Percentiles rank a stretch among this genome's conserved stretches.
These are phyloP conservation scores for Clunio marinus DNA, from an alignment of 2,888 invertebrate genomes.

Conservation along the genomic window DNA sequence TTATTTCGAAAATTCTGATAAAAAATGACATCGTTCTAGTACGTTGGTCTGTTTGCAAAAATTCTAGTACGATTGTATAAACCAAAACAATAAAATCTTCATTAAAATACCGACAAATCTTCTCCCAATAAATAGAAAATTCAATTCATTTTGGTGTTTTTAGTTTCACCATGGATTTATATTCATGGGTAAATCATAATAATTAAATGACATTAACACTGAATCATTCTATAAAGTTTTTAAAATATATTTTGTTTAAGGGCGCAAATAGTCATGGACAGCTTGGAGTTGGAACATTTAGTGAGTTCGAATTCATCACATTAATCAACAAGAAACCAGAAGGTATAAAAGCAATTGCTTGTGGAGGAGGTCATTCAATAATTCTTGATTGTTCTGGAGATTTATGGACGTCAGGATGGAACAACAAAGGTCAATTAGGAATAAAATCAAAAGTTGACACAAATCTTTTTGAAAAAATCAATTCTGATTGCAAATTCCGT, in stretches of 20 bases:
- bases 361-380: constrained; percentile 75
- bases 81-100: too few relatives aligned
- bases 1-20: too few relatives aligned
- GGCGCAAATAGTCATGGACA: constrained; percentile 83
- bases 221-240: too few relatives aligned
- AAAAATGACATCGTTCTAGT: too few relatives aligned
- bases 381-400: constrained; percentile 63
- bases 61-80: too few relatives aligned
- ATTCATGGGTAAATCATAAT: constrained; percentile 16
- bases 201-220: background rate
- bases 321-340: constrained; percentile 49
- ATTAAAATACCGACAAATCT: too few relatives aligned
- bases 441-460: constrained; percentile 45
- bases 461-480: constrained; percentile 51
- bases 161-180: background rate
- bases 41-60: too few relatives aligned
- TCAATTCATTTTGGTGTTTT: background rate
- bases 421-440: constrained; percentile 69
- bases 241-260: constrained; percentile 51
- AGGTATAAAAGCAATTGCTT: constrained; percentile 55
- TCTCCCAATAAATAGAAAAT: too few relatives aligned
- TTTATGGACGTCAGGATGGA: constrained; percentile 74
- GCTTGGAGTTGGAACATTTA: constrained; percentile 63
- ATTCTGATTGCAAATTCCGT: constrained; percentile 54
- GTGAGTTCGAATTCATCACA: constrained; percentile 56